These are phyloP conservation scores for Andrena dorsata DNA, from an alignment of 2,888 invertebrate genomes.

Conservation along the genomic window DNA sequence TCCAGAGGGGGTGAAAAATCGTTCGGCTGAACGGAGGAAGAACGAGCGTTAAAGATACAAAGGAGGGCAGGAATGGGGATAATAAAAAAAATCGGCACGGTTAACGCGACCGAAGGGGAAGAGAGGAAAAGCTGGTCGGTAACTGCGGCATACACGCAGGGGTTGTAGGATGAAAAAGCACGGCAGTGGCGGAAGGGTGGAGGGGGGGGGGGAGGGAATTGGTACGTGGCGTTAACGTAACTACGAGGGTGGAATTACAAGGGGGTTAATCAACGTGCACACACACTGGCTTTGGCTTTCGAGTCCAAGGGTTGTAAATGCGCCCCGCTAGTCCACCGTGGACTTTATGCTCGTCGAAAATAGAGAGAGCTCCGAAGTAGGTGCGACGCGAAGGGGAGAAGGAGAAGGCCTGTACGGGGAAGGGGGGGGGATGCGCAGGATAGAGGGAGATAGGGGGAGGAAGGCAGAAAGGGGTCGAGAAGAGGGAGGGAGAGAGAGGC, in stretches of 20 bases:
- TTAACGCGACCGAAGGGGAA: conserved; percentile 41
- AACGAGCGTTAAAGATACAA: conserved; percentile 50
- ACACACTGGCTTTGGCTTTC: conserved; percentile 56
- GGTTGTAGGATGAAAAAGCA: conserved; percentile 55
- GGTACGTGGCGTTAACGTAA: conserved; percentile 71
- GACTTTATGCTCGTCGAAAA: conserved; percentile 65
- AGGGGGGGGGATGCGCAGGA: neutral
- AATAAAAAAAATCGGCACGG: conserved; percentile 53
- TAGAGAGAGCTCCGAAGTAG: conserved; percentile 40
- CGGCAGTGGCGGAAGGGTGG: neutral
- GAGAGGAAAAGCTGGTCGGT: conserved; percentile 32
- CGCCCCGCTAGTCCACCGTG: conserved; percentile 46
- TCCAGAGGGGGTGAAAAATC: conserved; percentile 29
- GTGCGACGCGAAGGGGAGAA: neutral
- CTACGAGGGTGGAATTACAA: conserved; percentile 78
- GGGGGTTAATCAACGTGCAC: conserved; percentile 75
- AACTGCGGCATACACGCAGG: conserved; percentile 30
- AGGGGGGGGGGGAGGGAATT: neutral
- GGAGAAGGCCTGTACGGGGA: neutral
- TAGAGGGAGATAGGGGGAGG: neutral
- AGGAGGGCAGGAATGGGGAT: conserved; percentile 1
- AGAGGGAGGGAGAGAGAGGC: conserved; percentile 27
- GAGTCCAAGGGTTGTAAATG: conserved; percentile 64
- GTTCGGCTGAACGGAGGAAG: conserved; percentile 33
- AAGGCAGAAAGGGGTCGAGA: neutral